Percentiles rank a stretch among this genome's conserved stretches.
These are phyloP conservation scores for Felis chaus DNA, from an alignment of 2,113 vertebrate genomes.

Conservation along the genomic window DNA sequence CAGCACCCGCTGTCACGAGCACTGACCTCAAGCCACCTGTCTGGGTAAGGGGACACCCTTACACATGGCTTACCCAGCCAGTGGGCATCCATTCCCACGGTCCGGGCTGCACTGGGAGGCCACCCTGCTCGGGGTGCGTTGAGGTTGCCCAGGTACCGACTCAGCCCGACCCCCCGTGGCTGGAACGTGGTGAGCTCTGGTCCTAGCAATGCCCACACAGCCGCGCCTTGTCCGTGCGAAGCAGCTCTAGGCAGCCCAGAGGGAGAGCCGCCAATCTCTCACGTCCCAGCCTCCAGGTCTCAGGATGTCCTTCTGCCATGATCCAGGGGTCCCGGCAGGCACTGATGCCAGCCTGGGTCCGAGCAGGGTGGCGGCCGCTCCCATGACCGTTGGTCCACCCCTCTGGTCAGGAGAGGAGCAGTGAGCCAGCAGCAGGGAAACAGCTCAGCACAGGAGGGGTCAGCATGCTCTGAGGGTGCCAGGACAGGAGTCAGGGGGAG, in stretches of 20 bases:
- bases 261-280: not conserved
- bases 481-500: not conserved
- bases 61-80: too few relatives aligned
- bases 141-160: not conserved
- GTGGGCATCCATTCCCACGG: not conserved
- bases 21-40: not conserved
- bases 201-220: not conserved
- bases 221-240: not conserved
- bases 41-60: too few relatives aligned
- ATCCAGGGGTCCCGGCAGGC: not conserved
- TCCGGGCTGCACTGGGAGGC: not conserved
- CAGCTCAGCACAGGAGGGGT: not conserved
- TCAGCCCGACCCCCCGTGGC: not conserved
- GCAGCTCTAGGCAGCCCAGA: not conserved
- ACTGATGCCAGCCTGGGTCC: not conserved
- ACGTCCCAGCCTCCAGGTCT: not conserved
- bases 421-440: not conserved
- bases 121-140: not conserved
- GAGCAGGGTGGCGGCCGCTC: too few relatives aligned
- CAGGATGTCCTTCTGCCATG: not conserved
- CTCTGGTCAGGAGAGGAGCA: not conserved
- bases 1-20: not conserved
- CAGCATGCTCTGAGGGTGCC: not conserved
- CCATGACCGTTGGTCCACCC: not conserved
- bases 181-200: not conserved